Evolutionary conservation across 2,888 invertebrate species (phyloP).

Genomic region (Hipparchia sbordonii): DNA sequence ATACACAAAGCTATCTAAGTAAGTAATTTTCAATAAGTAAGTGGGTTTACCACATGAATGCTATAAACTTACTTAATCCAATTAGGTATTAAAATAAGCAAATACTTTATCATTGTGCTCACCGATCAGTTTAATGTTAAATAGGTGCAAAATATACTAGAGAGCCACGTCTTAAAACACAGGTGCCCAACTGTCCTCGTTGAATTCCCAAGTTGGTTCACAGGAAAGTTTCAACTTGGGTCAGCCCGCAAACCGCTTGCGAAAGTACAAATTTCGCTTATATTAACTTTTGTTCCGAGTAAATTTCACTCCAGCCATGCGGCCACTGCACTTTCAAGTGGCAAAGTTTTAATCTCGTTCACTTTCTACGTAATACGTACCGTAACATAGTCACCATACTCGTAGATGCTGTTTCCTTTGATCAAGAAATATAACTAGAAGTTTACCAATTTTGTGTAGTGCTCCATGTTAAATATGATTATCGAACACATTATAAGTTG

Average conservation of each 20-base stretch:
- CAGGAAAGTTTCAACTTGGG: slow-evolving; percentile 56
- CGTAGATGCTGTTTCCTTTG: slow-evolving; percentile 46
- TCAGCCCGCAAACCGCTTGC: slow-evolving; percentile 64
- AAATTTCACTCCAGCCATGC: slow-evolving; percentile 73
- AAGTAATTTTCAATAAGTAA: background rate
- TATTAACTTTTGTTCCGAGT: slow-evolving; percentile 79
- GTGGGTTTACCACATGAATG: background rate
- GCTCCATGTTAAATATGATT: slow-evolving; percentile 14
- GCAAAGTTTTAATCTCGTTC: slow-evolving; percentile 76
- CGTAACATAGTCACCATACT: slow-evolving; percentile 36
- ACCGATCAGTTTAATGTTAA: background rate
- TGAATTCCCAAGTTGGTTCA: slow-evolving; percentile 54
- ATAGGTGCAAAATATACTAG: slow-evolving; percentile 23
- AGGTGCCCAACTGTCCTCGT: slow-evolving; percentile 53
- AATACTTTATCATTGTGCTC: background rate
- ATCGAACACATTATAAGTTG: background rate
- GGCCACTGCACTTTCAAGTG: slow-evolving; percentile 75
- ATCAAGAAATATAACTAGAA: slow-evolving; percentile 44
- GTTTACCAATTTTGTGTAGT: slow-evolving; percentile 39
- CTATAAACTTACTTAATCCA: background rate
- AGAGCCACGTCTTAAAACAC: slow-evolving; percentile 46
- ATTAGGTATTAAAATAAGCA: background rate
- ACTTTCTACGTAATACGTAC: slow-evolving; percentile 49
- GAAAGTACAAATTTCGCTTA: slow-evolving; percentile 78
- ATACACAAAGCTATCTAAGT: background rate